Evolutionary conservation across 1,140 invertebrate species (phyloP).

Genomic region (Calliopsis andreniformis): DNA sequence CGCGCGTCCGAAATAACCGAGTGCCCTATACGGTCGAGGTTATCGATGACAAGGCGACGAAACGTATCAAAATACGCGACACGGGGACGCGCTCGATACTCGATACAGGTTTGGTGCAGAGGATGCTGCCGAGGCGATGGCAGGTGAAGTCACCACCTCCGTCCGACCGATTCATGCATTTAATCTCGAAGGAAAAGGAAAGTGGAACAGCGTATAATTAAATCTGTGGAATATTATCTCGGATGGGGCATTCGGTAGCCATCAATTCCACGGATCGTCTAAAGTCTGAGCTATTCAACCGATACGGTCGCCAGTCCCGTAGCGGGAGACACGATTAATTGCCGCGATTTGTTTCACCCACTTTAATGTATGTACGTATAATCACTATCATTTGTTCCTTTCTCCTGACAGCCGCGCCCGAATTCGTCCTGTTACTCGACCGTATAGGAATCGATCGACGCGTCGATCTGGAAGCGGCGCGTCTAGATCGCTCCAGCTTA

Average conservation of each 20-base stretch:
- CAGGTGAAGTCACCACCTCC: slow-evolving; percentile 32
- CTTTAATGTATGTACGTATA: slow-evolving; percentile 48
- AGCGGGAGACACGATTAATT: slow-evolving; percentile 55
- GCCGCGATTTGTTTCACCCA: slow-evolving; percentile 53
- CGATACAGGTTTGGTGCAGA: neutral
- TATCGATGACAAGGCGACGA: slow-evolving; percentile 47
- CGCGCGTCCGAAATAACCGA: slow-evolving; percentile 22
- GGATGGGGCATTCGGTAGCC: neutral
- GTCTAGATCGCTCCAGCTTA: slow-evolving; percentile 13
- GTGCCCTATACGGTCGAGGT: neutral
- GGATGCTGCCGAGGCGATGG: slow-evolving; percentile 4
- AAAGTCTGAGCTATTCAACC: slow-evolving; percentile 3
- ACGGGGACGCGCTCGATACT: slow-evolving; percentile 12
- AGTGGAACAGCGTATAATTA: neutral
- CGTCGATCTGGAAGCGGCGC: slow-evolving; percentile 49
- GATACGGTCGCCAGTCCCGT: slow-evolving; percentile 21
- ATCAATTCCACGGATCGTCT: neutral
- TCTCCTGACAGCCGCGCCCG: slow-evolving; percentile 49
- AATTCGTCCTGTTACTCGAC: slow-evolving; percentile 41
- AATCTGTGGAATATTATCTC: neutral
- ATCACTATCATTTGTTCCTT: slow-evolving; percentile 59
- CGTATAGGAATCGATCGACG: slow-evolving; percentile 48
- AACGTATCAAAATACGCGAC: slow-evolving; percentile 39
- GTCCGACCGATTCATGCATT: neutral
- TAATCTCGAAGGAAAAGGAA: too few relatives aligned